phyloP scores from a whole-genome alignment of 37 sponge, comb jelly and placozoan genomes.

The Bolinopsis microptera region DNA sequence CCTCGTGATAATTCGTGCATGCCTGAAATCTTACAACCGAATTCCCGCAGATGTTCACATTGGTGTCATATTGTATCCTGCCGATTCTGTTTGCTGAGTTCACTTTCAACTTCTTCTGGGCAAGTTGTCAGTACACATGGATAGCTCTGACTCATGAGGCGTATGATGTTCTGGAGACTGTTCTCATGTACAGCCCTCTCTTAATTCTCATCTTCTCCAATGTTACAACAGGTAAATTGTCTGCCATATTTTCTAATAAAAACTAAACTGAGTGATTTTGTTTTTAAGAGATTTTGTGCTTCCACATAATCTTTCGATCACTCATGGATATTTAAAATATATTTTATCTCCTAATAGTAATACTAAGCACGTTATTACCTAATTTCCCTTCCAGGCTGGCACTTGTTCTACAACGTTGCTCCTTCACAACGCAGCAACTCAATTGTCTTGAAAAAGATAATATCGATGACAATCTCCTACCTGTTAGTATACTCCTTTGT shows the following conservation, averaged over 20 bases:
- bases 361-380: too few relatives aligned
- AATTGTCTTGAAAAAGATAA: slow-evolving; percentile 21
- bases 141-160: neutral
- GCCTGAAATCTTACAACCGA: too few relatives aligned
- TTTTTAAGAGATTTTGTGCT: too few relatives aligned
- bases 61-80: neutral
- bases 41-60: neutral
- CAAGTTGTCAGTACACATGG: neutral
- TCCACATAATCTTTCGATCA: too few relatives aligned
- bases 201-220: neutral
- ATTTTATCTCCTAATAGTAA: too few relatives aligned
- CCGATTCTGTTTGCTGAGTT: slow-evolving; percentile 20
- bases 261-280: too few relatives aligned
- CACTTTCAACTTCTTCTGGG: slow-evolving; percentile 18
- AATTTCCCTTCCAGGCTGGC: slow-evolving; percentile 6
- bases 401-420: neutral
- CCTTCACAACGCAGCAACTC: neutral
- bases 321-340: too few relatives aligned
- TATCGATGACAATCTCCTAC: neutral
- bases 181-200: neutral
- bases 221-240: neutral
- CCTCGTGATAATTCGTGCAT: too few relatives aligned
- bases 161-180: slow-evolving; percentile 7
- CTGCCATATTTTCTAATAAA: neutral
- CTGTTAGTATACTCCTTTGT: neutral